Evolutionary conservation across 1,140 invertebrate species (phyloP).

Genomic region (Drosophila funebris): DNA sequence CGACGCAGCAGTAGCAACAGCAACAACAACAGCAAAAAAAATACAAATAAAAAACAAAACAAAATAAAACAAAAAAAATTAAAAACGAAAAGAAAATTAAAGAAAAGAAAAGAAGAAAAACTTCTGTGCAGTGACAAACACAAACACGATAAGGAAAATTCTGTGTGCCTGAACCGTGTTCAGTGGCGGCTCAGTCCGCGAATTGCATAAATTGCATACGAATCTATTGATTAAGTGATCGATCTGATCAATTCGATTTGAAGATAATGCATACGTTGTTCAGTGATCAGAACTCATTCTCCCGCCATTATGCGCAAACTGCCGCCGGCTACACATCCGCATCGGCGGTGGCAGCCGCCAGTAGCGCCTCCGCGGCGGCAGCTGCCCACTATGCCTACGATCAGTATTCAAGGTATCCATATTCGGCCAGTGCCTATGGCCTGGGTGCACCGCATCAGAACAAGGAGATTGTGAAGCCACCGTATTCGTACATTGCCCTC

Average conservation of each 20-base stretch:
- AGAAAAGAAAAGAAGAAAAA: slow-evolving; percentile 13
- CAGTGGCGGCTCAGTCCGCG: slow-evolving; percentile 42
- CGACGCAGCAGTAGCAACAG: slow-evolving; percentile 7
- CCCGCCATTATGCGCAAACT: slow-evolving; percentile 85
- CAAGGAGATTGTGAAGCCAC: slow-evolving; percentile 97
- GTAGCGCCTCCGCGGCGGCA: slow-evolving; percentile 83
- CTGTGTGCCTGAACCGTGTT: neutral
- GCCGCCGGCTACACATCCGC: slow-evolving; percentile 85
- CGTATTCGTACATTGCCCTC: slow-evolving; percentile 98
- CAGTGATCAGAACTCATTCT: slow-evolving; percentile 91
- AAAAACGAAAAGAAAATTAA: no score
- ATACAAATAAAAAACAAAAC: no score
- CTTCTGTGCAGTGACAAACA: slow-evolving; percentile 26
- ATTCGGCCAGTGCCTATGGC: slow-evolving; percentile 84
- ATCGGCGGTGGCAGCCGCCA: slow-evolving; percentile 84
- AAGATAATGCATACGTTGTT: slow-evolving; percentile 93
- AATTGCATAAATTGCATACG: no score
- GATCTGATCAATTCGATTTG: neutral
- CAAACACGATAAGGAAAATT: slow-evolving; percentile 23
- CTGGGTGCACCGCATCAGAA: slow-evolving; percentile 89
- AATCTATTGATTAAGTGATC: neutral
- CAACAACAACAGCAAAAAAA: slow-evolving; percentile 21
- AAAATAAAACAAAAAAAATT: no score
- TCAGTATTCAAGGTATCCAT: slow-evolving; percentile 89
- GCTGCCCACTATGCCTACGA: slow-evolving; percentile 86